Conservation (phyloP, 2,888 invertebrate genomes). For the Calameuta pallipes region DNA sequence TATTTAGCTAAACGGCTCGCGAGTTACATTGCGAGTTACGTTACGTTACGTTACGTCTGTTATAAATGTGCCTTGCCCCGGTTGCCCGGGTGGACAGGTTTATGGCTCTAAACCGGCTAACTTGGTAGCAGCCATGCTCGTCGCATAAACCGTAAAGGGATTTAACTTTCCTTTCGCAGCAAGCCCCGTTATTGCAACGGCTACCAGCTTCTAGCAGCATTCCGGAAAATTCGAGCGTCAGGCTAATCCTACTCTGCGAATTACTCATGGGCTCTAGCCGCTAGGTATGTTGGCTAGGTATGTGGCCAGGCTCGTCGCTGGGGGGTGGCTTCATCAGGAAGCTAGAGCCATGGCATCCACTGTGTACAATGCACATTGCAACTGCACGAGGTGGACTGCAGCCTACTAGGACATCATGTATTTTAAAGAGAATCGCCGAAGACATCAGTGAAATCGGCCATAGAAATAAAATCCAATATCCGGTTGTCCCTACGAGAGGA, state of each 20-base stretch:
- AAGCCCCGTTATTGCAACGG: constrained; percentile 40
- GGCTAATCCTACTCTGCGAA: constrained; percentile 33
- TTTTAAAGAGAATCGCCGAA: background rate
- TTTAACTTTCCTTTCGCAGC: constrained; percentile 62
- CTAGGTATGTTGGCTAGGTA: background rate
- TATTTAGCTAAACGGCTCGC: constrained; percentile 57
- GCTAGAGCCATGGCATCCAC: background rate
- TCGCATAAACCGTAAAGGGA: constrained; percentile 62
- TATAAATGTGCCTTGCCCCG: constrained; percentile 51
- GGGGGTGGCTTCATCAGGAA: background rate
- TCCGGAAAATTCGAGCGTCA: constrained; percentile 42
- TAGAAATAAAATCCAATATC: background rate
- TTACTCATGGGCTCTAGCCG: background rate
- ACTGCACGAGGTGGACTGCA: background rate
- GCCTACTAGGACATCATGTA: background rate
- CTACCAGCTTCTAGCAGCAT: constrained; percentile 16
- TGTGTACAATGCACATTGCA: background rate
- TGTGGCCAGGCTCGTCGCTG: background rate
- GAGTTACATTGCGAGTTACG: constrained; percentile 23
- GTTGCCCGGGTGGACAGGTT: constrained; percentile 38
- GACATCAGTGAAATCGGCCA: background rate
- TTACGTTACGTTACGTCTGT: constrained; percentile 46
- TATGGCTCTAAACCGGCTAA: constrained; percentile 60
- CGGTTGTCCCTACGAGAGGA: background rate
- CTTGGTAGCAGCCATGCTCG: constrained; percentile 54